phyloP scores from a whole-genome alignment of 2,888 invertebrate genomes.

The Koerneria pararmatus region DNA sequence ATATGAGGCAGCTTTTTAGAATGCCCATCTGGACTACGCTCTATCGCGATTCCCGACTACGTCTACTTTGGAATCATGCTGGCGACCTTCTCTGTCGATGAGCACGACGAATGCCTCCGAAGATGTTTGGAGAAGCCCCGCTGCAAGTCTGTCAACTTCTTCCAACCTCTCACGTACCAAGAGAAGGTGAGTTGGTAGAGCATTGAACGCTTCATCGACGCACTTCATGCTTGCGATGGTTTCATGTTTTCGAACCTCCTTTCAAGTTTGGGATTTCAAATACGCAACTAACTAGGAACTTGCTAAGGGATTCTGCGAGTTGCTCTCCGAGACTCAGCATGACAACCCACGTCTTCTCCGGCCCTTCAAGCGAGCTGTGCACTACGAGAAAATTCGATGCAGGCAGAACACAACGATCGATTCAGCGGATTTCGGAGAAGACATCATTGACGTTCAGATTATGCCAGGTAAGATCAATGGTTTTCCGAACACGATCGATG shows the following conservation, averaged over 20 bases:
- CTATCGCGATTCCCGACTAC: constrained; percentile 57
- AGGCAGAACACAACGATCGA: constrained; percentile 35
- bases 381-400: constrained; percentile 58
- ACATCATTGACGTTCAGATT: constrained; percentile 34
- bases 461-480: too few species aligned
- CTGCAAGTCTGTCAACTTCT: constrained; percentile 57
- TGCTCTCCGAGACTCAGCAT: constrained; percentile 53
- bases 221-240: too few species aligned
- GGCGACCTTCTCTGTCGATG: constrained; percentile 48
- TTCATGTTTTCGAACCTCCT: too few species aligned
- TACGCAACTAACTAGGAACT: background rate
- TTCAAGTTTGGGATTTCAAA: background rate
- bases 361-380: constrained; percentile 54
- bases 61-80: constrained; percentile 58
- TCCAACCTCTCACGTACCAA: constrained; percentile 51
- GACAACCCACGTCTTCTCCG: constrained; percentile 58
- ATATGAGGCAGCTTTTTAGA: constrained; percentile 33
- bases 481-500: background rate
- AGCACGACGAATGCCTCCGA: constrained; percentile 23
- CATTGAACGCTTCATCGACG: background rate
- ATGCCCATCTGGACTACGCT: constrained; percentile 53
- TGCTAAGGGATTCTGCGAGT: constrained; percentile 52
- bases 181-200: constrained; percentile 29
- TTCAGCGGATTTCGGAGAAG: too few species aligned
- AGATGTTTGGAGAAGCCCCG: constrained; percentile 46